A percentile compares a stretch with the other conserved stretches of the same genome.
Conservation (phyloP, 2,888 invertebrate species). For the Drosophila anceps region DNA sequence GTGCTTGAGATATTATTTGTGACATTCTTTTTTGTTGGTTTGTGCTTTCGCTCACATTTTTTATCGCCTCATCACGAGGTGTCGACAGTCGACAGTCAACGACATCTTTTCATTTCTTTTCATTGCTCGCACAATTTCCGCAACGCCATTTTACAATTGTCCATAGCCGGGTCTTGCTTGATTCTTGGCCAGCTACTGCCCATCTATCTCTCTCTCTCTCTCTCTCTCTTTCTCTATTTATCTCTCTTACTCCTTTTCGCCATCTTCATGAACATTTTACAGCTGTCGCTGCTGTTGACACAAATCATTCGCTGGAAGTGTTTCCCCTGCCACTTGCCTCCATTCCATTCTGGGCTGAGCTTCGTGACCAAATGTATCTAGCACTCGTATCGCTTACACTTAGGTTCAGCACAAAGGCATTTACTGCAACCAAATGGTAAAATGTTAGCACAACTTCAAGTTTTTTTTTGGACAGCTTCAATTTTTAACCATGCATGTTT, state of each 20-base stretch:
- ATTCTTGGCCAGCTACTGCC: slow-evolving; percentile 42
- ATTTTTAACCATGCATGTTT: slow-evolving; percentile 17
- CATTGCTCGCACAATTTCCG: slow-evolving; percentile 76
- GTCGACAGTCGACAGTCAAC: slow-evolving; percentile 33
- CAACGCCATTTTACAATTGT: slow-evolving; percentile 75
- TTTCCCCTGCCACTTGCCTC: slow-evolving; percentile 35
- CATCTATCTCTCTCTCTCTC: slow-evolving; percentile 42
- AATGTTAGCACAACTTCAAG: slow-evolving; percentile 44
- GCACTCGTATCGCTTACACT: slow-evolving; percentile 65
- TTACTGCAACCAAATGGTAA: slow-evolving; percentile 47
- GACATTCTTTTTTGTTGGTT: slow-evolving; percentile 23
- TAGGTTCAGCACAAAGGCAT: slow-evolving; percentile 34
- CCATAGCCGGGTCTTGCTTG: slow-evolving; percentile 44
- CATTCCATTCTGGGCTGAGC: slow-evolving; percentile 38
- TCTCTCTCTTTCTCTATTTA: background rate
- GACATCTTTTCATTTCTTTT: slow-evolving; percentile 55
- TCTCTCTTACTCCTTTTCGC: background rate
- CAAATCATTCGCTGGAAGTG: slow-evolving; percentile 77
- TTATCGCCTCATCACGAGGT: slow-evolving; percentile 52
- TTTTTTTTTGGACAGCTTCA: slow-evolving; percentile 5
- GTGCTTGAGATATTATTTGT: slow-evolving; percentile 31
- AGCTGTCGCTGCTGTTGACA: slow-evolving; percentile 74
- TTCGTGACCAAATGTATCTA: slow-evolving; percentile 66
- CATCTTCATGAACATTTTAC: slow-evolving; percentile 38
- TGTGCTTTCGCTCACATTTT: slow-evolving; percentile 43